Evolutionary conservation across 2,888 invertebrate species (phyloP).

Genomic region (Sthenelais limicola): DNA sequence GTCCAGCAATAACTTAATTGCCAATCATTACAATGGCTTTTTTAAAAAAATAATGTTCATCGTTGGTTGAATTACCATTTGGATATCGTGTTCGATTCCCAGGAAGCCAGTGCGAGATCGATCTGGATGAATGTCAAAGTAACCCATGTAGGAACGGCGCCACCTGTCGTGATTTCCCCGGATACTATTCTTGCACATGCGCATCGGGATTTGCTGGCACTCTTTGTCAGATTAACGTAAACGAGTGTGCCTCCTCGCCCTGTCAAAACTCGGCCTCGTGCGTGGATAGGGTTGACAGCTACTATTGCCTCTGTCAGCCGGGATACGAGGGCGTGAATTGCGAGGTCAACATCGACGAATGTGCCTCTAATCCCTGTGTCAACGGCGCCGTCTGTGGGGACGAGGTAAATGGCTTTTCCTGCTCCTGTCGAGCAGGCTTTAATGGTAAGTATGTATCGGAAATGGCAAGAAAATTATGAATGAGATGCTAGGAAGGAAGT

Average conservation of each 20-base stretch:
- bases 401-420: conserved; percentile 82
- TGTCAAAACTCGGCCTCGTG: conserved; percentile 46
- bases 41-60: neutral
- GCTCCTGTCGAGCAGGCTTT: conserved; percentile 88
- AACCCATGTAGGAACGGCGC: conserved; percentile 87
- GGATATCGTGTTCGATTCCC: conserved; percentile 59
- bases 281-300: conserved; percentile 41
- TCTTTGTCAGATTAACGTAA: conserved; percentile 46
- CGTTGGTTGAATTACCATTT: conserved; percentile 76
- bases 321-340: conserved; percentile 79
- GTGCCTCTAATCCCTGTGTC: conserved; percentile 91
- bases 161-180: conserved; percentile 75
- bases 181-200: conserved; percentile 58
- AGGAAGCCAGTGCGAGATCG: conserved; percentile 53
- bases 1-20: too few relatives aligned
- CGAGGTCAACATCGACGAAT: conserved; percentile 86
- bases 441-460: conserved; percentile 87
- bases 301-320: conserved; percentile 24
- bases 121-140: conserved; percentile 58
- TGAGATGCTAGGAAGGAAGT: neutral
- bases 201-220: conserved; percentile 59
- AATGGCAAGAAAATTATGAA: conserved; percentile 45
- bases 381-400: conserved; percentile 75
- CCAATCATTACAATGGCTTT: too few relatives aligned
- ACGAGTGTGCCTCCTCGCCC: conserved; percentile 48